Percentiles rank a stretch among this genome's conserved stretches.
These are phyloP conservation scores for Pipra filicauda DNA, from an alignment of 2,113 vertebrate genomes.

Conservation along the genomic window DNA sequence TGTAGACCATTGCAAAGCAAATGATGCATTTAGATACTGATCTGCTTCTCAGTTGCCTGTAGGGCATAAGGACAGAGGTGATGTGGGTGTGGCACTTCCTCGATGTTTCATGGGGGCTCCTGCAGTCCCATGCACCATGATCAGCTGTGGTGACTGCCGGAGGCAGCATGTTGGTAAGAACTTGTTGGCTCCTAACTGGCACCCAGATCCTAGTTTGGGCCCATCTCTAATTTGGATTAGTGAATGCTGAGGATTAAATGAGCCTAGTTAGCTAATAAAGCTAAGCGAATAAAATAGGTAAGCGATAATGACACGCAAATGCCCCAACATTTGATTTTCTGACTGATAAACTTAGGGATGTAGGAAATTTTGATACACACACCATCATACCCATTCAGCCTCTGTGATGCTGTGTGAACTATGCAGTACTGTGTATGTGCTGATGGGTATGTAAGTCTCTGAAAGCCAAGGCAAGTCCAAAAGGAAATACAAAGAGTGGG, in stretches of 20 bases:
- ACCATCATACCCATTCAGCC: neutral
- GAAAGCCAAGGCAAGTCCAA: neutral
- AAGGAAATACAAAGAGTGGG: neutral
- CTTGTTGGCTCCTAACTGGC: neutral
- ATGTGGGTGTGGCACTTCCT: neutral
- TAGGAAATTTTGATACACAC: neutral
- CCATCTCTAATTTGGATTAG: neutral
- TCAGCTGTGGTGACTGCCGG: neutral
- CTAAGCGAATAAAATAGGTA: neutral
- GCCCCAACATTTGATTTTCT: neutral
- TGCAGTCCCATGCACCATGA: neutral
- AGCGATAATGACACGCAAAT: neutral
- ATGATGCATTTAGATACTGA: neutral
- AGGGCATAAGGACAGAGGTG: neutral
- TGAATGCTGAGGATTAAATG: neutral
- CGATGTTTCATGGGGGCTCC: neutral
- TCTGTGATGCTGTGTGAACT: accelerated
- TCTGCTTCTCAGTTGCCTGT: neutral
- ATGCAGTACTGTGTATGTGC: neutral
- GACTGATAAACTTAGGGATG: neutral
- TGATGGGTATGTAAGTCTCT: neutral
- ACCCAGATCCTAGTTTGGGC: neutral
- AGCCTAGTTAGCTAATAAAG: neutral
- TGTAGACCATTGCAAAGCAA: neutral
- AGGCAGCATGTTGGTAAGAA: neutral